These are phyloP conservation scores for Piprites chloris DNA, from an alignment of 2,113 vertebrate genomes.

Conservation along the genomic window DNA sequence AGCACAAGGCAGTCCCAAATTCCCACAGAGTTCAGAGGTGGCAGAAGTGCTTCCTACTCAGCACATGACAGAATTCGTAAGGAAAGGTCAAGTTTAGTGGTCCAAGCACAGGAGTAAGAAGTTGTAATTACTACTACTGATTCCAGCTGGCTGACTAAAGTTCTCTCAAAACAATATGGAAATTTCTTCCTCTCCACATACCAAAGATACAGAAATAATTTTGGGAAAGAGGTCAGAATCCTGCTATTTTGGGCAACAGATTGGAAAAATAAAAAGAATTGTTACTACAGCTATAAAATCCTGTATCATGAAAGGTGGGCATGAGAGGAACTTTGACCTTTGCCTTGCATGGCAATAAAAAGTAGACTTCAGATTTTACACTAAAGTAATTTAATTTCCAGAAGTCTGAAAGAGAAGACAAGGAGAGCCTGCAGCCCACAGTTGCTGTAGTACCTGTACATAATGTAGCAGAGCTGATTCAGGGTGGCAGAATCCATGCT, in stretches of 20 bases:
- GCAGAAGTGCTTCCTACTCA: background rate
- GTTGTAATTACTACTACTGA: background rate
- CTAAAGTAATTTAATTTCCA: background rate
- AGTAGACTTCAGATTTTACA: background rate
- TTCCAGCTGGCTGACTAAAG: background rate
- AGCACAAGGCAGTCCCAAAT: background rate
- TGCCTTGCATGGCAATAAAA: background rate
- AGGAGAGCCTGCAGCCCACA: background rate
- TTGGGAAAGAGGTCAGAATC: background rate
- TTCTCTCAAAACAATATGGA: background rate
- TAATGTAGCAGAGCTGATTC: conserved; percentile 88
- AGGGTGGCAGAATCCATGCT: conserved; percentile 81
- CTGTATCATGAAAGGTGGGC: background rate
- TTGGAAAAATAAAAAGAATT: background rate
- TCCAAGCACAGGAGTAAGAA: background rate
- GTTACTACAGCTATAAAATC: background rate
- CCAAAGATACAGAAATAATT: background rate
- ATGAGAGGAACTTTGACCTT: background rate
- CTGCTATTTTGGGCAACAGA: background rate
- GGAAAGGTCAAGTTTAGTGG: background rate
- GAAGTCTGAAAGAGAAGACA: background rate
- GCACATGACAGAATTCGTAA: background rate
- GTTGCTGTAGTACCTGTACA: conserved; percentile 81
- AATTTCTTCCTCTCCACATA: background rate
- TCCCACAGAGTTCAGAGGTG: background rate